These are phyloP conservation scores for Dromococcyx pavoninus DNA, from an alignment of 2,797 vertebrate genomes.

Conservation along the genomic window DNA sequence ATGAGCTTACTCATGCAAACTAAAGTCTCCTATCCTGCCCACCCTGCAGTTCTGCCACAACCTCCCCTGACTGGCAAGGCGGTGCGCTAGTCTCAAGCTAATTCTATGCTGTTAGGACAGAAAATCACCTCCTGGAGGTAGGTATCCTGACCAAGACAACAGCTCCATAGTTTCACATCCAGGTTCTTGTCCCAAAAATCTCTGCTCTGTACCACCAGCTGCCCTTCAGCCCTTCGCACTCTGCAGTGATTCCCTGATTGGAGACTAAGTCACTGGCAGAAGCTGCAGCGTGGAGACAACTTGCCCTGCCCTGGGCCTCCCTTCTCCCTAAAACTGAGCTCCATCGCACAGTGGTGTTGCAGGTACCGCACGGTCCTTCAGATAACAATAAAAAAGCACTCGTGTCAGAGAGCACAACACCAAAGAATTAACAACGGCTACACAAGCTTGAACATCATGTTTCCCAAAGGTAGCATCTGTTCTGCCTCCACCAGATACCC, in stretches of 20 bases:
- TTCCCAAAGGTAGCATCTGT: not conserved
- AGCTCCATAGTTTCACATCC: not conserved
- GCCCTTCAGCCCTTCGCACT: not conserved
- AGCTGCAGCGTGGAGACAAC: accelerated
- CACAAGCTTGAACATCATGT: not conserved
- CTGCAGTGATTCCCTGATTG: accelerated
- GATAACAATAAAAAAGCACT: not conserved
- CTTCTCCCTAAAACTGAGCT: not conserved
- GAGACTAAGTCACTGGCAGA: not conserved
- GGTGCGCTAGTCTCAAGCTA: accelerated
- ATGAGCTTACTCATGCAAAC: not conserved
- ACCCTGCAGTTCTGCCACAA: not conserved
- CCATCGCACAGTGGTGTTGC: not conserved
- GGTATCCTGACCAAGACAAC: not conserved
- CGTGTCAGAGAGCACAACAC: not conserved
- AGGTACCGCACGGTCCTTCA: not conserved
- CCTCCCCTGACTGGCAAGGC: not conserved
- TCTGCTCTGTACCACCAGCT: not conserved
- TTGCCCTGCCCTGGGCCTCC: not conserved
- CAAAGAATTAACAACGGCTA: not conserved
- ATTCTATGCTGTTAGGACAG: not conserved
- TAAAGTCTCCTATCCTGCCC: not conserved
- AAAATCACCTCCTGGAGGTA: not conserved
- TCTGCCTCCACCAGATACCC: not conserved
- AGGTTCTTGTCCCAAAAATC: not conserved